Conservation (phyloP, 2,113 vertebrate genomes). For the Cyanistes caeruleus region DNA sequence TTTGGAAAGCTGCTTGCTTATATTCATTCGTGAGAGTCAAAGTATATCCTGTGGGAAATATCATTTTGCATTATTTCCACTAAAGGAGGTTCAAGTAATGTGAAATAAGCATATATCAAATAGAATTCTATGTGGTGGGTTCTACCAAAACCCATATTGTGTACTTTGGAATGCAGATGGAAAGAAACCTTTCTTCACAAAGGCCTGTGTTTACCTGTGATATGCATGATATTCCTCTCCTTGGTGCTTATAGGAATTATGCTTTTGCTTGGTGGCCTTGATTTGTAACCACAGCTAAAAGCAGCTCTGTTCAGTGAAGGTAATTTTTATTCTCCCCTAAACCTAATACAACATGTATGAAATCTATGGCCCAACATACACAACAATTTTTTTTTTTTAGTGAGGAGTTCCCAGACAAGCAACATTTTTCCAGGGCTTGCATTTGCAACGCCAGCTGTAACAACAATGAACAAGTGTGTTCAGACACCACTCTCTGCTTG, state of each 20-base stretch:
- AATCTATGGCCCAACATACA: not conserved
- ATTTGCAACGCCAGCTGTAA: conserved; percentile 20
- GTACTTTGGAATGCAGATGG: not conserved
- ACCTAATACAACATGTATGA: not conserved
- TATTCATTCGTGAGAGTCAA: not conserved
- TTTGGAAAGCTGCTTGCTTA: not conserved
- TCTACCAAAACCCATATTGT: not conserved
- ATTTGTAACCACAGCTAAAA: not conserved
- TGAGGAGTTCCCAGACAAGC: not conserved
- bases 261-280: not conserved
- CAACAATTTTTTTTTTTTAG: not conserved
- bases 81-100: not conserved
- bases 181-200: not conserved
- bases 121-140: not conserved
- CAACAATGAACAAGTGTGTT: not conserved
- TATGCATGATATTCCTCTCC: not conserved
- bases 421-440: not conserved
- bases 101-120: not conserved
- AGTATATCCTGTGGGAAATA: not conserved
- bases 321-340: conserved; percentile 11
- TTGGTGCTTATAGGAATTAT: not conserved
- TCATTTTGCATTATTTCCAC: not conserved
- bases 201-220: not conserved
- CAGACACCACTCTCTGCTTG: not conserved
- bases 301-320: not conserved